phyloP scores from a whole-genome alignment of 37 sponge, comb jelly and placozoan genomes.

The Theonella swinhoei region DNA sequence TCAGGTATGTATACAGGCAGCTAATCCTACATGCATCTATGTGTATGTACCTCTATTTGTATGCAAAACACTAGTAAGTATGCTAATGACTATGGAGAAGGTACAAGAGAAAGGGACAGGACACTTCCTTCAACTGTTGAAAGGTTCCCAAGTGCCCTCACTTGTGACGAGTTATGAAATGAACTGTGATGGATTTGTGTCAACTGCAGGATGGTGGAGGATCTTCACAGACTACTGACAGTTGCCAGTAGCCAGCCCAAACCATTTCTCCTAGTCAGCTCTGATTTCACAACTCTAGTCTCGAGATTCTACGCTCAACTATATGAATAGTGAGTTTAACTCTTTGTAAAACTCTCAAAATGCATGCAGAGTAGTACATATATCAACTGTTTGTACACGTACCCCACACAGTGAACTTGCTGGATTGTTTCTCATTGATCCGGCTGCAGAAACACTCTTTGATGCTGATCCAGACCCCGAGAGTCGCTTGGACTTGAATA shows the following conservation, averaged over 20 bases:
- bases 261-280: slow-evolving; percentile 59
- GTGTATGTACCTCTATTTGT: slow-evolving; percentile 11
- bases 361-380: no score
- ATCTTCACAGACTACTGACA: slow-evolving; percentile 43
- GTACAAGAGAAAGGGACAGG: slow-evolving; percentile 46
- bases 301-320: slow-evolving; percentile 68
- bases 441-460: slow-evolving; percentile 38
- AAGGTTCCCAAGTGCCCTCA: no score
- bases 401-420: slow-evolving; percentile 44
- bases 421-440: slow-evolving; percentile 62
- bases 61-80: slow-evolving; percentile 49
- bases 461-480: background rate
- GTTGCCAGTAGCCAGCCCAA: slow-evolving; percentile 42
- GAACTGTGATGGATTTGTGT: no score
- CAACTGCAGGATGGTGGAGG: slow-evolving; percentile 63
- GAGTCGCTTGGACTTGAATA: background rate
- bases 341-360: no score
- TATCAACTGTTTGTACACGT: background rate
- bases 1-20: slow-evolving; percentile 28
- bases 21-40: no score
- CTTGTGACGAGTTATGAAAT: no score
- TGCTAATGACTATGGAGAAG: slow-evolving; percentile 40
- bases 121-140: slow-evolving; percentile 1
- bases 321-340: slow-evolving; percentile 65
- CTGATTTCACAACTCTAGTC: slow-evolving; percentile 48